Percentiles rank a stretch among this genome's conserved stretches.
These are phyloP conservation scores for Psix sp. DNA, from an alignment of 1,140 invertebrate genomes.

Conservation along the genomic window DNA sequence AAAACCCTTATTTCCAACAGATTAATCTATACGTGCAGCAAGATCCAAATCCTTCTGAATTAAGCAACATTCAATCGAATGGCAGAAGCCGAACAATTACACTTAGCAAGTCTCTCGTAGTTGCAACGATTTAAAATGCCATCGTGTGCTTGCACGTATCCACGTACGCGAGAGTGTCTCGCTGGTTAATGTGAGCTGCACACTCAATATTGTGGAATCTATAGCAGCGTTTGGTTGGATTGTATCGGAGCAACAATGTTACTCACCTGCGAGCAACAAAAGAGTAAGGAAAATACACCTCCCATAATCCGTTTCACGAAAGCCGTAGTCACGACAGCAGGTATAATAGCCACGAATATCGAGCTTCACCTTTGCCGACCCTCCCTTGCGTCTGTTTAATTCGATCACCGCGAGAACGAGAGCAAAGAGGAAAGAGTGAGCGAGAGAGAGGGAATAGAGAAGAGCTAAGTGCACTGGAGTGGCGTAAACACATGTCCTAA, in stretches of 20 bases:
- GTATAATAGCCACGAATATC: slow-evolving; percentile 46
- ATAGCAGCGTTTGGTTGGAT: too few species aligned
- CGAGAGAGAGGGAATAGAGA: slow-evolving; percentile 11
- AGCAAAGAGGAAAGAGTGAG: background rate
- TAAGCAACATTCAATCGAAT: too few species aligned
- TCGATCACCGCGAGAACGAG: slow-evolving; percentile 18
- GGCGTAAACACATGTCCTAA: slow-evolving; percentile 56
- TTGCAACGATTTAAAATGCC: too few species aligned
- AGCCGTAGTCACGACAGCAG: slow-evolving; percentile 47
- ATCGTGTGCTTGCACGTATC: too few species aligned
- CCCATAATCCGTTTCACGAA: slow-evolving; percentile 50
- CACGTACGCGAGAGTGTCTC: too few species aligned
- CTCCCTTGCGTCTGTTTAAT: slow-evolving; percentile 25
- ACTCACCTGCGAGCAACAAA: slow-evolving; percentile 30
- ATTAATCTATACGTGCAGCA: too few species aligned
- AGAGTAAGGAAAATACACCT: slow-evolving; percentile 41
- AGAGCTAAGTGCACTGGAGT: slow-evolving; percentile 29
- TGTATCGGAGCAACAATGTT: slow-evolving; percentile 11
- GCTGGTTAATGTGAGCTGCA: too few species aligned
- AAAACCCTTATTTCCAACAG: too few species aligned
- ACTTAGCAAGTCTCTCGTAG: too few species aligned
- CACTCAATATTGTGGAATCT: too few species aligned
- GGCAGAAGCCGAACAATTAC: too few species aligned
- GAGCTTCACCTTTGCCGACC: slow-evolving; percentile 46
- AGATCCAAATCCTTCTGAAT: too few species aligned